Evolutionary conservation across 2,888 invertebrate species (phyloP).

Genomic region (Eupsilia transversa): DNA sequence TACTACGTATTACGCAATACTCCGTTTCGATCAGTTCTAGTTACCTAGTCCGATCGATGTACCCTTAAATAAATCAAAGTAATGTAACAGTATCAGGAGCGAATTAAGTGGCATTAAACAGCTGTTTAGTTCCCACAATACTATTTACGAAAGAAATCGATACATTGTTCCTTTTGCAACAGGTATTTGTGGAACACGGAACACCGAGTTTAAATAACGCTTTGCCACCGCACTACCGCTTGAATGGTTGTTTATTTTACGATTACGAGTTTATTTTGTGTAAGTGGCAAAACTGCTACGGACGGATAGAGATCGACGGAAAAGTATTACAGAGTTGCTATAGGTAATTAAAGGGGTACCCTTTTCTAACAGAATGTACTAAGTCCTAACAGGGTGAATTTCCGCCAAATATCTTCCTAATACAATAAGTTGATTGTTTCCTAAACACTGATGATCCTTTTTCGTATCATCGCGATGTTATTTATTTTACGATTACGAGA

Average conservation of each 20-base stretch:
- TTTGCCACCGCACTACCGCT: conserved; percentile 16
- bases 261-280: background rate
- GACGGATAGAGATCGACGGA: too few species aligned
- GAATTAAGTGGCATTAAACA: conserved; percentile 36
- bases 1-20: background rate
- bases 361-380: too few species aligned
- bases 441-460: too few species aligned
- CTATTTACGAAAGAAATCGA: conserved; percentile 35
- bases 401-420: too few species aligned
- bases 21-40: background rate
- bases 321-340: too few species aligned
- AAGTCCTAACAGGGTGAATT: too few species aligned
- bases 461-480: too few species aligned
- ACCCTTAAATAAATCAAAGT: conserved; percentile 29
- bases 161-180: conserved; percentile 28
- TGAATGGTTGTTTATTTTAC: conserved; percentile 29
- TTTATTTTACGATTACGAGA: conserved; percentile 11
- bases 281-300: too few species aligned
- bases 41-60: background rate
- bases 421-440: too few species aligned
- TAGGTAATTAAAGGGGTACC: too few species aligned
- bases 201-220: conserved; percentile 19
- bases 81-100: conserved; percentile 23
- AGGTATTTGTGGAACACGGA: conserved; percentile 39
- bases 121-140: conserved; percentile 36